A percentile compares a stretch with the other conserved stretches of the same genome.
Conservation (phyloP, 2,113 vertebrate species). For the Isurus oxyrinchus region DNA sequence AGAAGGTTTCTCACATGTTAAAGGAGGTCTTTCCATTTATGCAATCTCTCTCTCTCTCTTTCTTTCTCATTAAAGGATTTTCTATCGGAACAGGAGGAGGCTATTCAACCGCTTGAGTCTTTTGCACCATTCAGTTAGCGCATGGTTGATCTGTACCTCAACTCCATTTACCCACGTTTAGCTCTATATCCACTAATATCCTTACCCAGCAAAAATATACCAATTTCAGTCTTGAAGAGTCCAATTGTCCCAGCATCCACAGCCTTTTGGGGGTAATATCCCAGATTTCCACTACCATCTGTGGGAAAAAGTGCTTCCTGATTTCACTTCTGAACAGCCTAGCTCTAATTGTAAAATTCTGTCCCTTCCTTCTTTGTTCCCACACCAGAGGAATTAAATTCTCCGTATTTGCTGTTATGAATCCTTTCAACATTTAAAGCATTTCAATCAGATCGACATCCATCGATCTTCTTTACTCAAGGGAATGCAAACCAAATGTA, state of each 20-base stretch:
- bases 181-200: too few relatives aligned
- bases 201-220: background rate
- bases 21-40: background rate
- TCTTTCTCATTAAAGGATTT: background rate
- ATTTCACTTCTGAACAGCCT: too few relatives aligned
- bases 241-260: background rate
- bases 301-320: background rate
- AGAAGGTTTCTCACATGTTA: background rate
- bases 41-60: background rate
- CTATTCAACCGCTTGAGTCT: background rate
- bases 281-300: background rate
- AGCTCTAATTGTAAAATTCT: background rate
- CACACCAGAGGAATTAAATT: background rate
- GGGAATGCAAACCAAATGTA: background rate
- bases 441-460: background rate
- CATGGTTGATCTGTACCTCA: too few relatives aligned
- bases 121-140: background rate
- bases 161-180: too few relatives aligned
- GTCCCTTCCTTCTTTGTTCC: background rate
- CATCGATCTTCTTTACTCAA: background rate
- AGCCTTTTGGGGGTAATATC: background rate
- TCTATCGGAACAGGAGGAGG: background rate
- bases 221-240: background rate
- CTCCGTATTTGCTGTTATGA: background rate
- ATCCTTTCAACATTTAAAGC: background rate